A percentile compares a stretch with the other conserved stretches of the same genome.
Evolutionary conservation across 2,888 invertebrate genomes (phyloP).

Genomic region (Minunthozetes semirufus): DNA sequence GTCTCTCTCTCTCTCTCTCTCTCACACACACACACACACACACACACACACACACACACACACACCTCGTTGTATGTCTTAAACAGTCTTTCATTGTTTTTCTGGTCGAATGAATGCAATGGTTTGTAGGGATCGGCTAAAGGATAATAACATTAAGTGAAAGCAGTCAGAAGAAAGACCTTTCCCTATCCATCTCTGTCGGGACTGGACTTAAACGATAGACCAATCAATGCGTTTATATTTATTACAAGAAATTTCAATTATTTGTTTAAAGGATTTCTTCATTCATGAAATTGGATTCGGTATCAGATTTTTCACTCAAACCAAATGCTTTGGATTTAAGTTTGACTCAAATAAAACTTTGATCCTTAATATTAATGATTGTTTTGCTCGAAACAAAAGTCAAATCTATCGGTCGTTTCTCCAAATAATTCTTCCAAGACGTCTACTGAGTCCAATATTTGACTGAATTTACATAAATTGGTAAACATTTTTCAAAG

Average conservation of each 20-base stretch:
- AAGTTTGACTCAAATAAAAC: not conserved
- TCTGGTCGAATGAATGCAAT: not conserved
- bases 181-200: not conserved
- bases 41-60: not conserved
- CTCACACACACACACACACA: not conserved
- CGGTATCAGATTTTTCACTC: not conserved
- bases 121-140: not conserved
- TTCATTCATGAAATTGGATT: not conserved
- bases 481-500: too few relatives aligned
- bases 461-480: too few relatives aligned
- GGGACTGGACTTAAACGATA: not conserved
- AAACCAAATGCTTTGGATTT: not conserved
- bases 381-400: too few relatives aligned
- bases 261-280: not conserved
- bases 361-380: too few relatives aligned
- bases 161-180: not conserved
- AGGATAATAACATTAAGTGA: not conserved
- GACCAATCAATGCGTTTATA: not conserved
- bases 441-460: too few relatives aligned
- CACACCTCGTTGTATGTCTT: not conserved
- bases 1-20: slow-evolving; percentile 8
- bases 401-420: too few relatives aligned
- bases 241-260: not conserved
- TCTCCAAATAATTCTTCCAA: too few relatives aligned
- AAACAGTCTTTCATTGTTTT: not conserved